A percentile compares a stretch with the other conserved stretches of the same genome.
phyloP scores from a whole-genome alignment of 2,113 vertebrate species.

The Vicugna pacos region DNA sequence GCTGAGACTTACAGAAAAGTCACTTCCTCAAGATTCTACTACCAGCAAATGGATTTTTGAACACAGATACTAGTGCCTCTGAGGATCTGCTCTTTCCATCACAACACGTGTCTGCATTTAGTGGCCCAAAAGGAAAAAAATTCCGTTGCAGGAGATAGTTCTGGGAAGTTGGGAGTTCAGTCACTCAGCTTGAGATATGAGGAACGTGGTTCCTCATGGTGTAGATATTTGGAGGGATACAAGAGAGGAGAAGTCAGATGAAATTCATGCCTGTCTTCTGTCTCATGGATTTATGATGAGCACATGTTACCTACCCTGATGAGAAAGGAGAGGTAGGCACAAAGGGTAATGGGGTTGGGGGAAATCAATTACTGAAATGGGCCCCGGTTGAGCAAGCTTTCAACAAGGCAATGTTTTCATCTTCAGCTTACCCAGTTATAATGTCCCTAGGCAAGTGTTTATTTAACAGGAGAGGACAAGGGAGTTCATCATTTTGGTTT shows the following conservation, averaged over 20 bases:
- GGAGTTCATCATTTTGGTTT: conserved; percentile 29
- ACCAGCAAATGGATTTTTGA: not conserved
- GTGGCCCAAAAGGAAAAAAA: not conserved
- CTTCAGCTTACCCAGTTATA: not conserved
- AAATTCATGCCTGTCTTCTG: not conserved
- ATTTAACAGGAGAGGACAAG: conserved; percentile 26
- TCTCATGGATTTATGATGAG: not conserved
- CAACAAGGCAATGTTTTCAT: not conserved
- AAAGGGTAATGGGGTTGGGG: not conserved
- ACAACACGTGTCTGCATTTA: not conserved
- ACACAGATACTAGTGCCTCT: not conserved
- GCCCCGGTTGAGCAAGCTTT: not conserved
- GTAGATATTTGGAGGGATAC: not conserved
- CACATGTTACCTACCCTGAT: not conserved
- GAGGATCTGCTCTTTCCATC: not conserved
- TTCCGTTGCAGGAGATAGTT: not conserved
- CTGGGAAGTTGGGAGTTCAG: not conserved
- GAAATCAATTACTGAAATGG: not conserved
- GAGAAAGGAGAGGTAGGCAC: not conserved
- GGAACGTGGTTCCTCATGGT: not conserved
- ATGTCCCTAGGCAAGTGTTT: conserved; percentile 7
- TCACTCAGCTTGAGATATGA: not conserved
- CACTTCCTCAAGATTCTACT: not conserved
- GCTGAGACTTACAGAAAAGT: not conserved
- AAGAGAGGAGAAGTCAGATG: not conserved